Evolutionary conservation across 2,113 vertebrate species (phyloP), one percentile per base, ranked within the genome.

Genomic region (Paradoxurus hermaphroditus): DNA sequence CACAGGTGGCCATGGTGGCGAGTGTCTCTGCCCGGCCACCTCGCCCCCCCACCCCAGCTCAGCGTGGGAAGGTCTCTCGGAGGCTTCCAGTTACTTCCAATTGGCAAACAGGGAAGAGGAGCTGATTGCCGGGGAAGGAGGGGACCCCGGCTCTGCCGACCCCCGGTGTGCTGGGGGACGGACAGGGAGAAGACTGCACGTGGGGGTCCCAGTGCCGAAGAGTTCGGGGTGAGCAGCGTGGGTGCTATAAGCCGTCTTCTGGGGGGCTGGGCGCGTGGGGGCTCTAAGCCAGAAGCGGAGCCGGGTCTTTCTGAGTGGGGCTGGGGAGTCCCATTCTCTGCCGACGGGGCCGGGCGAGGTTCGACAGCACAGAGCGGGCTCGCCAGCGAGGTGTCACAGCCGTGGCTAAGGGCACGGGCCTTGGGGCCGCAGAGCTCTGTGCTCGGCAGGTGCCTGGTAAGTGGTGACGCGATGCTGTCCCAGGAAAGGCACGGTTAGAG

Each of bases 1-100:
- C n/a, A 8, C n/a, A 3, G 21, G 29, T 0, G 29, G 16, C 53
- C 7, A 2, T 1, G 25, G 8, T 1, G 14, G 73, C 4, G 0
- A 2, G 41, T 19, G 29, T 59, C 25, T 63, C 65, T 39, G 12
- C n/a, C n/a, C n/a, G n/a, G n/a, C n/a, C n/a, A n/a, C n/a, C n/a
- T n/a, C n/a, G n/a, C n/a, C n/a, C n/a, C n/a, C n/a, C n/a, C n/a
- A n/a, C n/a, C n/a, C n/a, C 36, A 25, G 63, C 3, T 4, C 9
- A 9, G 82, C n/a, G 25, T 0, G 6, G 51, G 13, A 44, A 6
- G 25, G 1, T 19, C 25, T 56, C 34, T 0, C 31, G 3, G 72
- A n/a, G 5, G 23, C 56, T 59, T 59, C 25, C 5, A 8, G 23
- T 44, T 18, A 19, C 0, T 0, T 16, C 65, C n/a, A 31, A 36